Conservation (phyloP, 2,113 vertebrate genomes). For the Pardalotus punctatus region DNA sequence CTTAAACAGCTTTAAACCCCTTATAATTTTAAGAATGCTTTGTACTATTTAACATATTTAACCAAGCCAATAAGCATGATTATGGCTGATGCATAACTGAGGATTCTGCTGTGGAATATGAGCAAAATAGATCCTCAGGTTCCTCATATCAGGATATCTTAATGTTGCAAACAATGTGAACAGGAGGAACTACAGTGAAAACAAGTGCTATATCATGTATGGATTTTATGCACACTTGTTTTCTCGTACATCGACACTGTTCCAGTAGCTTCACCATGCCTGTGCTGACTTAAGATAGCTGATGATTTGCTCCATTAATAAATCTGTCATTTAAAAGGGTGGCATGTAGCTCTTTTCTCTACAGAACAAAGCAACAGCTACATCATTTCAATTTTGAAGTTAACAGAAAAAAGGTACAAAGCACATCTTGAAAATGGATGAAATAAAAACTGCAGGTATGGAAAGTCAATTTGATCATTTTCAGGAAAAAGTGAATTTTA, state of each 20-base stretch:
- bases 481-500: neutral
- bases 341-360: neutral
- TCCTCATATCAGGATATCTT: neutral
- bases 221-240: neutral
- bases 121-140: neutral
- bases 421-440: neutral
- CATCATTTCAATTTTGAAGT: neutral
- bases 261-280: neutral
- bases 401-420: neutral
- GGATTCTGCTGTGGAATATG: neutral
- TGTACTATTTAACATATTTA: neutral
- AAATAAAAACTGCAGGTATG: neutral
- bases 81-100: fast-evolving
- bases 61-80: neutral
- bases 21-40: neutral
- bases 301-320: slow-evolving; percentile 7
- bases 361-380: slow-evolving; percentile 13
- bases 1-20: neutral
- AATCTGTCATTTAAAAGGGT: neutral
- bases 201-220: neutral
- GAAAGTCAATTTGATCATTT: neutral
- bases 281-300: neutral
- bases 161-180: neutral
- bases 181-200: neutral
- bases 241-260: neutral